Evolutionary conservation across 2,797 vertebrate genomes (phyloP).

Genomic region (Pteropus rufus): DNA sequence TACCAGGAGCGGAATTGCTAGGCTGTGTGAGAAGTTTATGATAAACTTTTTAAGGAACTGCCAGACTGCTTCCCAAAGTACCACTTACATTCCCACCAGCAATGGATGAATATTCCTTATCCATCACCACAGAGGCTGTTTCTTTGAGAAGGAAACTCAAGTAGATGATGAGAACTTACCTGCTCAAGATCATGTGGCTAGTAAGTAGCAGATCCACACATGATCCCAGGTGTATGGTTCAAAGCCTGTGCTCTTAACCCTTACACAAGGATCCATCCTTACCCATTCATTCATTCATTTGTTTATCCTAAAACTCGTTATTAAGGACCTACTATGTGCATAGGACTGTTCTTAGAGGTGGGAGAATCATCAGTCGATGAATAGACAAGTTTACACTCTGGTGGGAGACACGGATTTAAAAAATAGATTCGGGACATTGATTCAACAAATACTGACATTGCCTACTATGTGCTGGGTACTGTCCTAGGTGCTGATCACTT

Average conservation of each 20-base stretch:
- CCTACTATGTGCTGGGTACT: not conserved
- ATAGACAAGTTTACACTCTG: not conserved
- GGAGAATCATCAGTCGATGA: not conserved
- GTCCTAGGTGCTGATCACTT: too few relatives aligned
- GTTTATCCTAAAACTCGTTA: not conserved
- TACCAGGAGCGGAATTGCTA: not conserved
- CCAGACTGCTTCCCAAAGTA: not conserved
- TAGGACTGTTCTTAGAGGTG: not conserved
- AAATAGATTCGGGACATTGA: not conserved
- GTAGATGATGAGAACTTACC: not conserved
- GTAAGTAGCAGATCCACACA: too few relatives aligned
- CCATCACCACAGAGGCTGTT: not conserved
- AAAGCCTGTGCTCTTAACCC: not conserved
- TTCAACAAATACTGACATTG: too few relatives aligned
- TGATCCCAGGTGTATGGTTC: rapidly evolving
- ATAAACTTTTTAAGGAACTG: not conserved
- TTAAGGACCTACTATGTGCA: not conserved
- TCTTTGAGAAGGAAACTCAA: not conserved
- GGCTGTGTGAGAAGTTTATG: not conserved
- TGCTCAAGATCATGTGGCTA: not conserved
- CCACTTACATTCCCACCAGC: not conserved
- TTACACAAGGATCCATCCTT: not conserved
- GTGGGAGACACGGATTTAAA: too few relatives aligned
- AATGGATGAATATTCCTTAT: not conserved
- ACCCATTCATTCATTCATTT: not conserved